Percentiles rank a stretch among this genome's conserved stretches.
These are phyloP conservation scores for Falco peregrinus DNA, from an alignment of 2,797 vertebrate genomes.

Conservation along the genomic window DNA sequence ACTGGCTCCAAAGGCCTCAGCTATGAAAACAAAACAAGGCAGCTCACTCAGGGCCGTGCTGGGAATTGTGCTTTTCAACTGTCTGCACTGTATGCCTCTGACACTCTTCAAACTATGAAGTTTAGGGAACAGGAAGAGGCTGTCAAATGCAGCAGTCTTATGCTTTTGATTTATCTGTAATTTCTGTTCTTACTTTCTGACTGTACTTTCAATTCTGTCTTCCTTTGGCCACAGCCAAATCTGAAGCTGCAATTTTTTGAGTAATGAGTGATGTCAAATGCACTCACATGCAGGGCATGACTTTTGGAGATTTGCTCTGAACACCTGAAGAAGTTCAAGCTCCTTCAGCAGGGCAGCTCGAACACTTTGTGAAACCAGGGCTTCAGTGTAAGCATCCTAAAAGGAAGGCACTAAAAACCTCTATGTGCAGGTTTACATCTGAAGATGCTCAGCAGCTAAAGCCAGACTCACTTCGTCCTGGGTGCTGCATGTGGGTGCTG, in stretches of 20 bases:
- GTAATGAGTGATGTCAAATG: neutral
- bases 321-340: neutral
- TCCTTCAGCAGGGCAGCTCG: neutral
- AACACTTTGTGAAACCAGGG: neutral
- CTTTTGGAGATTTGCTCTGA: neutral
- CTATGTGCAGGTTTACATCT: neutral
- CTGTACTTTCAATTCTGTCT: neutral
- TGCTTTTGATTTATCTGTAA: neutral
- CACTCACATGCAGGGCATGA: neutral
- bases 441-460: neutral
- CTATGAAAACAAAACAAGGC: constrained; percentile 54
- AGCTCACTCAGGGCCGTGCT: constrained; percentile 5
- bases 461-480: rapidly evolving
- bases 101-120: neutral
- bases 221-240: neutral
- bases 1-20: constrained; percentile 17
- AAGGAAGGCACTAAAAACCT: neutral
- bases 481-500: neutral
- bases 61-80: constrained; percentile 60
- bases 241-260: neutral
- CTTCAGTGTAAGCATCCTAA: neutral
- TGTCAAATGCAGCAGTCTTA: neutral
- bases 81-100: constrained; percentile 17
- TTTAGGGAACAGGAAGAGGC: constrained; percentile 18
- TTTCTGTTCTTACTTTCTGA: neutral